phyloP scores from a whole-genome alignment of 2,888 invertebrate genomes.

The Atethmia centrago region DNA sequence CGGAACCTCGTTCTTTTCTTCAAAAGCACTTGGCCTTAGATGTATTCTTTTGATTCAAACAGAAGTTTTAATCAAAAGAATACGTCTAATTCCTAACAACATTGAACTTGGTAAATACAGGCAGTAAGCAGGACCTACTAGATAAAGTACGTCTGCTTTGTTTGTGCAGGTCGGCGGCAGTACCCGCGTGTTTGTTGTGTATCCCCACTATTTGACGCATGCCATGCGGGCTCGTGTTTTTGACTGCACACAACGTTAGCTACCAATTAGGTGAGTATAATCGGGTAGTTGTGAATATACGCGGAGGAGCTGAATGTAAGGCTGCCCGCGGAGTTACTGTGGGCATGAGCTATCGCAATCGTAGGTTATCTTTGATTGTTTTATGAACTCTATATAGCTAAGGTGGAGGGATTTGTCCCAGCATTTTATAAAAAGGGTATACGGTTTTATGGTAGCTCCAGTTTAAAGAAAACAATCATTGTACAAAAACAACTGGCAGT shows the following conservation, averaged over 20 bases:
- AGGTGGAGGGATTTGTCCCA: neutral
- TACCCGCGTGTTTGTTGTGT: slow-evolving; percentile 25
- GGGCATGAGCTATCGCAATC: neutral
- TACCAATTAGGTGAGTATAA: slow-evolving; percentile 15
- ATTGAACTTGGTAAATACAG: slow-evolving; percentile 19
- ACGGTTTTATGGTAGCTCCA: no score
- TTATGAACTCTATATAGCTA: neutral
- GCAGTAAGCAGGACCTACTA: neutral
- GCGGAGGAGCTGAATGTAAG: neutral
- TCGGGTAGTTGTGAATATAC: slow-evolving; percentile 2
- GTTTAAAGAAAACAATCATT: no score
- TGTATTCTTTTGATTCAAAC: no score
- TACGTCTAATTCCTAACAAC: neutral
- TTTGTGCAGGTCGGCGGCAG: slow-evolving; percentile 21
- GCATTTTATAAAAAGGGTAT: no score
- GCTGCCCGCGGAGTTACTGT: neutral
- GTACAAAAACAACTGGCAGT: no score
- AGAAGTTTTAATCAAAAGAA: slow-evolving; percentile 7
- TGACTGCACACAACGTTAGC: slow-evolving; percentile 29
- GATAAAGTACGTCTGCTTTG: slow-evolving; percentile 1
- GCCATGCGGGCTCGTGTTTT: slow-evolving; percentile 55
- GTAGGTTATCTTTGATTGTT: neutral
- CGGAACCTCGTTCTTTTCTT: neutral
- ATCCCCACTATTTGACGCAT: slow-evolving; percentile 5
- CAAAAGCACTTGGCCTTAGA: neutral